Conservation (phyloP, 1,140 invertebrate species). For the Lucilia sericata region DNA sequence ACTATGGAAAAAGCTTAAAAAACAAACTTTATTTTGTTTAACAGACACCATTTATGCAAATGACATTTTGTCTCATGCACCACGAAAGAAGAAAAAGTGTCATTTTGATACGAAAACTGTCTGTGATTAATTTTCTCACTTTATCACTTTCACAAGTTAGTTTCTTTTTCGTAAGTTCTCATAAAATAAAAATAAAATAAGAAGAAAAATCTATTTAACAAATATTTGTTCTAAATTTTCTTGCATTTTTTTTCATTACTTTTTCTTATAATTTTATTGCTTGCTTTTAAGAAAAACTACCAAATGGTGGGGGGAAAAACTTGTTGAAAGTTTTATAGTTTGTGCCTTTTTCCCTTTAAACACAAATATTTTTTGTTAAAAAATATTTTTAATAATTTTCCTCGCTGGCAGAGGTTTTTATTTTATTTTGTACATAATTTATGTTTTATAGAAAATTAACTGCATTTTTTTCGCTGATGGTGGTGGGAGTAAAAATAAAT, state of each 20-base stretch:
- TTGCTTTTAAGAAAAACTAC: neutral
- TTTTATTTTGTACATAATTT: constrained; percentile 36
- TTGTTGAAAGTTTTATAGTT: constrained; percentile 43
- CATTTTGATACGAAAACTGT: constrained; percentile 39
- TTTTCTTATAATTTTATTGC: constrained; percentile 28
- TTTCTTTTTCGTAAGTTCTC: too few species aligned
- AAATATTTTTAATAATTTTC: constrained; percentile 32
- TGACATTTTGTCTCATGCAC: constrained; percentile 18
- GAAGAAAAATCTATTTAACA: neutral
- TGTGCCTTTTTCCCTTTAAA: neutral
- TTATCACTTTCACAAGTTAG: constrained; percentile 32
- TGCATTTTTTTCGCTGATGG: constrained; percentile 14
- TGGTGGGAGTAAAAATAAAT: neutral
- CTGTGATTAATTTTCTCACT: constrained; percentile 44
- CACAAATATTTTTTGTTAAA: constrained; percentile 4
- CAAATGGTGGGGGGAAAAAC: neutral
- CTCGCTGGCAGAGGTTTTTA: neutral
- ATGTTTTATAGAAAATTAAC: constrained; percentile 44
- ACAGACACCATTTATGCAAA: constrained; percentile 31
- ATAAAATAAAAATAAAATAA: constrained; percentile 10
- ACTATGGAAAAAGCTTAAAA: neutral
- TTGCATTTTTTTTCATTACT: neutral
- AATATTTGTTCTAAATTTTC: constrained; percentile 39
- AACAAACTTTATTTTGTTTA: neutral
- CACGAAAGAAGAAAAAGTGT: neutral